Evolutionary conservation across 1,140 invertebrate species (phyloP).

Genomic region (Diabrotica virgifera): DNA sequence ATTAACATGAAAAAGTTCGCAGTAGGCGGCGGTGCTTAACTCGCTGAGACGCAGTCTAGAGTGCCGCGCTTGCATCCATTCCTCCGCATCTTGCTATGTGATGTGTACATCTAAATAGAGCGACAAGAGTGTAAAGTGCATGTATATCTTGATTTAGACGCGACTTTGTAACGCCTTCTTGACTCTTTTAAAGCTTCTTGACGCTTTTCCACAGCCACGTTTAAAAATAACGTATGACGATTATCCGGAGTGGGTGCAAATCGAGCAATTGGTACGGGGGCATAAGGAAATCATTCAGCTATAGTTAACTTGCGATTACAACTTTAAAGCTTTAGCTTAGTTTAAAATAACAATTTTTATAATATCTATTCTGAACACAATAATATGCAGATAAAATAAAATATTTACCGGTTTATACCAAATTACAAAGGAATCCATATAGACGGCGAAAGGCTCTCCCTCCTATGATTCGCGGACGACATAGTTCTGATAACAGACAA

Average conservation of each 20-base stretch:
- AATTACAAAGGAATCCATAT: too few species aligned
- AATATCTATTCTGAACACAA: too few species aligned
- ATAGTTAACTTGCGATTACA: too few species aligned
- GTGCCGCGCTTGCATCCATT: not conserved
- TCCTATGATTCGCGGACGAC: too few species aligned
- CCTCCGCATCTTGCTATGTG: not conserved
- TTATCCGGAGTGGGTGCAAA: not conserved
- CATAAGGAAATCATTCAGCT: too few species aligned
- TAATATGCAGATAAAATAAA: too few species aligned
- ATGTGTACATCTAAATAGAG: constrained; percentile 1
- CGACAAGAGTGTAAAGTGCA: not conserved
- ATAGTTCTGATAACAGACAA: too few species aligned
- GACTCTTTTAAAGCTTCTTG: not conserved
- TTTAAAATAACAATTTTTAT: too few species aligned
- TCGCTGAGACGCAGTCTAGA: not conserved
- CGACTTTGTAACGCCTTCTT: not conserved
- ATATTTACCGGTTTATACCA: too few species aligned
- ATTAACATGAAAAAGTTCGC: not conserved
- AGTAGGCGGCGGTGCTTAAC: not conserved
- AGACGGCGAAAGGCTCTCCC: too few species aligned
- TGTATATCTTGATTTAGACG: not conserved
- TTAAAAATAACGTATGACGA: not conserved
- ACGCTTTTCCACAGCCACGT: not conserved
- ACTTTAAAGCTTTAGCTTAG: too few species aligned
- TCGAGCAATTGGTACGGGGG: not conserved